phyloP scores from a whole-genome alignment of 2,113 vertebrate species.

The human region GRCh38 chr9:75998001-75998500 shows the following conservation, averaged over 20 bases:
- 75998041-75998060: slow-evolving; percentile 22
- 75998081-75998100: slow-evolving; percentile 55
- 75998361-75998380: background rate
- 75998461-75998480: background rate
- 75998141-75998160: slow-evolving; percentile 33
- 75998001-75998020: slow-evolving; percentile 35
- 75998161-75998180: slow-evolving; percentile 8
- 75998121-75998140: slow-evolving; percentile 23
- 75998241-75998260: background rate
- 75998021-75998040: background rate
- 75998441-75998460: background rate
- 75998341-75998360: background rate
- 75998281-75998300: background rate
- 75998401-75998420: background rate
- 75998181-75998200: background rate
- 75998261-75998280: background rate
- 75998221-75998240: background rate
- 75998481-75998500: background rate
- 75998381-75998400: background rate
- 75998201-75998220: background rate
- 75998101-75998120: slow-evolving; percentile 50
- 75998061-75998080: slow-evolving; percentile 44
- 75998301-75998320: background rate
- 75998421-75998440: background rate
- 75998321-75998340: background rate